phyloP scores from a whole-genome alignment of 2,113 vertebrate species.

The Nothobranchius furzeri region DNA sequence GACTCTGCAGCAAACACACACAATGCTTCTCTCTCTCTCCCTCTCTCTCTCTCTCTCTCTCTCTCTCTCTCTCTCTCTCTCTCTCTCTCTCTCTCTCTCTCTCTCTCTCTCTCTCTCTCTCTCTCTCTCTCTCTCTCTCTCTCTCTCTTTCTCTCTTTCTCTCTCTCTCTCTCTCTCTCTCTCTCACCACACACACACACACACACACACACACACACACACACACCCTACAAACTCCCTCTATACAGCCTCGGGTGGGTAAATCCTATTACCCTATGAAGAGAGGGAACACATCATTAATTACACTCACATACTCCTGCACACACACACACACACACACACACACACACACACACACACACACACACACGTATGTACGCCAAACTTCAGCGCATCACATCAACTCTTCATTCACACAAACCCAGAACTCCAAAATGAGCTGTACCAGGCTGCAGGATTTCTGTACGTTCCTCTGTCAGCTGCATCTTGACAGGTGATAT shows the following conservation, averaged over 20 bases:
- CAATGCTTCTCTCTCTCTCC: too few relatives aligned
- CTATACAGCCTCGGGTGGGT: constrained; percentile 70
- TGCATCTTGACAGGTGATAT: constrained; percentile 51
- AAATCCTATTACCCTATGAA: constrained; percentile 80
- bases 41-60: too few relatives aligned
- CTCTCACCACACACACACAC: too few relatives aligned
- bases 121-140: too few relatives aligned
- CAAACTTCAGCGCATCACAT: constrained; percentile 31
- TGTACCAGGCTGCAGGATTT: constrained; percentile 32
- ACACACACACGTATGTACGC: constrained; percentile 64
- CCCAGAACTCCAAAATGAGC: constrained; percentile 32
- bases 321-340: constrained; percentile 75
- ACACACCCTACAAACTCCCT: constrained; percentile 35
- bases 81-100: too few relatives aligned
- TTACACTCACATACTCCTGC: constrained; percentile 70
- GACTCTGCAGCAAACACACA: constrained; percentile 49
- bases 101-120: too few relatives aligned
- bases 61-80: too few relatives aligned
- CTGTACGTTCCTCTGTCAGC: constrained; percentile 33
- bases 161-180: too few relatives aligned
- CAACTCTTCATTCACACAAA: constrained; percentile 1
- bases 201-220: constrained; percentile 16
- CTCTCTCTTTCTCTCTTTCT: too few relatives aligned
- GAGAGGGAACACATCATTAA: constrained; percentile 80
- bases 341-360: constrained; percentile 66